These are phyloP conservation scores for Sipha flava DNA, from an alignment of 1,140 invertebrate genomes.

Conservation along the genomic window DNA sequence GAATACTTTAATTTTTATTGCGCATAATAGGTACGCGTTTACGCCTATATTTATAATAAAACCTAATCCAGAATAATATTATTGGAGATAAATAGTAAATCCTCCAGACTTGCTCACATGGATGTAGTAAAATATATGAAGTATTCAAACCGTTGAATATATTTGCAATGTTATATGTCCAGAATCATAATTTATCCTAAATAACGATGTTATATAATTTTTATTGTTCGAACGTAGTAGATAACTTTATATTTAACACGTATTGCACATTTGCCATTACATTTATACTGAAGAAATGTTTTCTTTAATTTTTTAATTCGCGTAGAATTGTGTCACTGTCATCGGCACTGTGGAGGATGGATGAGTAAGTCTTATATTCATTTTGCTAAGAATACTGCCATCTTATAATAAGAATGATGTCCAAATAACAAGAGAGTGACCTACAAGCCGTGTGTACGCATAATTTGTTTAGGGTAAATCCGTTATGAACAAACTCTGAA, in stretches of 20 bases:
- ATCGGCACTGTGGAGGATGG: too few relatives aligned
- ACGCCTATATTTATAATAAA: not conserved
- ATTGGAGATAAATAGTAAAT: not conserved
- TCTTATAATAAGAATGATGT: not conserved
- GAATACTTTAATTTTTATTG: too few relatives aligned
- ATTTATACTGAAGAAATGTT: not conserved
- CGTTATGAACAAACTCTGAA: not conserved
- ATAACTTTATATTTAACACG: not conserved
- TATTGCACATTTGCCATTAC: not conserved
- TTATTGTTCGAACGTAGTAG: not conserved
- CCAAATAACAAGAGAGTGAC: not conserved
- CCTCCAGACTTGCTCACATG: not conserved
- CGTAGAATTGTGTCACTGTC: too few relatives aligned
- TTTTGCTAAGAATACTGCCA: not conserved
- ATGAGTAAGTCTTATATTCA: too few relatives aligned
- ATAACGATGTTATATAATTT: not conserved
- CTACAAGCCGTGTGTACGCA: not conserved
- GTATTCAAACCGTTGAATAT: not conserved
- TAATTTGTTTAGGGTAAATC: conserved; percentile 10
- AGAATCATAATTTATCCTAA: not conserved
- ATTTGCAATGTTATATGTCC: not conserved
- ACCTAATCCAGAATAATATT: not conserved
- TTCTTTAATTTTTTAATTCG: too few relatives aligned
- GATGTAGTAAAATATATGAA: not conserved
- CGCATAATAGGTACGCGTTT: too few relatives aligned